Evolutionary conservation across 1,140 invertebrate species (phyloP), one percentile per base, ranked within the genome.

Genomic region (Drosophila parvula): DNA sequence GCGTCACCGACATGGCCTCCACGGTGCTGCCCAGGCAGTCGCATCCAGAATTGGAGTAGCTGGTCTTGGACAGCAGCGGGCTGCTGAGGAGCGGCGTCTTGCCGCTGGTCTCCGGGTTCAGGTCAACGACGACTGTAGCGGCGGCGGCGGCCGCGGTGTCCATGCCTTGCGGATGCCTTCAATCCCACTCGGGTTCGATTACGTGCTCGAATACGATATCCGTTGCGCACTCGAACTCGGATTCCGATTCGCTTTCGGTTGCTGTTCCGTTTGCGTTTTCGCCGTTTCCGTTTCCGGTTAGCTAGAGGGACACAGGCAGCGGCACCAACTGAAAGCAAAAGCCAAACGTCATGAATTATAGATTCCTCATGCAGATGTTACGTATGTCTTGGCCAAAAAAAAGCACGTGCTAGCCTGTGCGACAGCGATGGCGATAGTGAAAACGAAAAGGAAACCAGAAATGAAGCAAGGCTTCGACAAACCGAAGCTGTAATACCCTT

Each of bases 81-180:
- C 69, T 84, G 62, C 51, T 77, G 27, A 78, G 45, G 53, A 86
- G 65, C 43, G 68, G 73, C 28, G 80, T 47, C 30, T 84, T 84
- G 40, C 55, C 56, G 61, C 58, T 71, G 68, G 62, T 28, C 64
- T 80, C 84, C 55, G 74, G 48, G 48, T 73, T 86, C 36, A 86
- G 71, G 34, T 86, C 83, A 65, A 86, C 83, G 34, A 76, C 82
- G 79, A 86, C 83, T 69, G 79, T 80, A 61, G 77, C 83, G 64
- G 83, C 83, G 61, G 83, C 83, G 50, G 83, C 83, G 61, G 83
- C 83, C 79, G 83, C 83, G 57, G 83, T 86, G 79, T 86, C 83
- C 83, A 86, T 86, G 45, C 69, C 78, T 67, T 58, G 18, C 34
- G 32, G 44, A 41, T 79, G 43, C 18, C 32, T 50, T 56, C 22